Conservation (phyloP, 2,888 invertebrate genomes). For the Prenolepis imparis region DNA sequence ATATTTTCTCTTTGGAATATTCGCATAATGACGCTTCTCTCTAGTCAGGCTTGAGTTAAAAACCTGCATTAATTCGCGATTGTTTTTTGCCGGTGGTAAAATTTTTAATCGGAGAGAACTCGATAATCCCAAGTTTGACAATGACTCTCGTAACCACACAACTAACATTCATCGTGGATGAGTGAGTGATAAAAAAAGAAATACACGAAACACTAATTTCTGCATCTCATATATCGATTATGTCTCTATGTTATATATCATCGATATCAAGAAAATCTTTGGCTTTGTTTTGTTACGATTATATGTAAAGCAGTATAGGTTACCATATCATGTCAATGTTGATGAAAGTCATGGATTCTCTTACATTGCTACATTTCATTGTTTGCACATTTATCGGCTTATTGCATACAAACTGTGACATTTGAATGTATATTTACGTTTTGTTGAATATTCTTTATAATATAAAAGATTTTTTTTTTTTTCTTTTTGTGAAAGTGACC, state of each 20-base stretch:
- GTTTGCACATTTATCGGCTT: not conserved
- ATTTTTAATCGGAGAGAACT: not conserved
- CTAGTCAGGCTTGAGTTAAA: not conserved
- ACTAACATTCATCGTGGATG: not conserved
- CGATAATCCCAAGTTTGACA: not conserved
- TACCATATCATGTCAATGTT: not conserved
- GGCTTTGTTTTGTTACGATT: not conserved
- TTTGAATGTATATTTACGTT: not conserved
- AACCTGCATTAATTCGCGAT: not conserved
- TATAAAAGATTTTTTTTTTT: too few relatives aligned
- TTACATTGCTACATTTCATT: not conserved
- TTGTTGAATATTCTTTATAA: not conserved
- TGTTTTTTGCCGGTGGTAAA: not conserved
- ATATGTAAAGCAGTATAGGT: not conserved
- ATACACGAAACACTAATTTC: not conserved
- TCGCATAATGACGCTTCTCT: not conserved
- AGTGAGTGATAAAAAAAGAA: not conserved
- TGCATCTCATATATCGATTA: not conserved
- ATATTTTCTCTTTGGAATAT: constrained; percentile 30
- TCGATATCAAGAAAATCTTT: not conserved
- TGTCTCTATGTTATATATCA: not conserved
- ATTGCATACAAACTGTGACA: not conserved
- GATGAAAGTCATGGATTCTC: not conserved
- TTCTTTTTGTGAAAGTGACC: not conserved
- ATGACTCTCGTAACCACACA: constrained; percentile 1